Evolutionary conservation across 2,113 vertebrate genomes (phyloP).

Genomic region (Piprites chloris): DNA sequence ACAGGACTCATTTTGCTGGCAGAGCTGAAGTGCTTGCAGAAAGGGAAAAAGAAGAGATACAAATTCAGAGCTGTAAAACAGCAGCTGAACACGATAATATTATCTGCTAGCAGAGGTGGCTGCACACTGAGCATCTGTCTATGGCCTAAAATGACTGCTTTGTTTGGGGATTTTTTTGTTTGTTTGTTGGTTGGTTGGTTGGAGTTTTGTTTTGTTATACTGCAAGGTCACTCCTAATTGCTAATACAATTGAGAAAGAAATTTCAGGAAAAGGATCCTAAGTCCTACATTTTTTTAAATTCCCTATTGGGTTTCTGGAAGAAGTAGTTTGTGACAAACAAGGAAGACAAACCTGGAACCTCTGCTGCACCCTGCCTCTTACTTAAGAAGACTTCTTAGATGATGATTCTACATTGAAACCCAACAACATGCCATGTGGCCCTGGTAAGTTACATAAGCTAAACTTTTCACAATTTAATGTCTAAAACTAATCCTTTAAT

Average conservation of each 20-base stretch:
- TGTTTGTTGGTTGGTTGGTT: neutral
- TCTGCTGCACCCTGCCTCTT: neutral
- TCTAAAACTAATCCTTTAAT: slow-evolving; percentile 42
- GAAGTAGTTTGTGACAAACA: neutral
- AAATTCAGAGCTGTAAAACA: neutral
- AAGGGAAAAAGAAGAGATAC: neutral
- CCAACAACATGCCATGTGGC: neutral
- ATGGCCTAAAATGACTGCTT: neutral
- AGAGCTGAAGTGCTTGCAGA: neutral
- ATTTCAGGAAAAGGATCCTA: neutral
- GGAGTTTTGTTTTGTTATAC: neutral
- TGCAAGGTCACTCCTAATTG: neutral
- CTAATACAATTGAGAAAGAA: neutral
- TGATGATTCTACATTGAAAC: neutral
- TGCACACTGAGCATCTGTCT: neutral
- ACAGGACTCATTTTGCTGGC: neutral
- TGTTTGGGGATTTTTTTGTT: neutral
- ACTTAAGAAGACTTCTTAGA: neutral
- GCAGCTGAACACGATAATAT: neutral
- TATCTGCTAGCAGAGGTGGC: neutral
- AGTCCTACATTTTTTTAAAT: neutral
- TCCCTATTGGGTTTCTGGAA: neutral
- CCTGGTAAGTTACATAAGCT: neutral
- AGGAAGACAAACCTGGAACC: neutral
- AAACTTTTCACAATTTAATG: neutral